phyloP scores from a whole-genome alignment of 2,113 vertebrate species.

The Uropsilus gracilis region DNA sequence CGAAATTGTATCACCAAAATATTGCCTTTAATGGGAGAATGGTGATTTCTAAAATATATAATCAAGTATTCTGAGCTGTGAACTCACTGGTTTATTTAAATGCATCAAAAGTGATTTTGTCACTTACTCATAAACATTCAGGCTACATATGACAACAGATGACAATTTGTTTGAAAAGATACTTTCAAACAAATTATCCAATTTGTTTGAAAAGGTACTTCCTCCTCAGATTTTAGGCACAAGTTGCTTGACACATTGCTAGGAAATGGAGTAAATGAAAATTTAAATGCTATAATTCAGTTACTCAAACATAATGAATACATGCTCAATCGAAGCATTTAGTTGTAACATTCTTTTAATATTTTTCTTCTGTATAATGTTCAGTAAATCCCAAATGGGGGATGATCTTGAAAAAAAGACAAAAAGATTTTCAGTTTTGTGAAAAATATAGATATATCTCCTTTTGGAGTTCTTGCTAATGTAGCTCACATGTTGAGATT shows the following conservation, averaged over 20 bases:
- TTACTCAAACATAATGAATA: neutral
- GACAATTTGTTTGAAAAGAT: constrained; percentile 43
- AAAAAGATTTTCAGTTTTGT: neutral
- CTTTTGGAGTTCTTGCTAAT: neutral
- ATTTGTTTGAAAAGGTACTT: too few species aligned
- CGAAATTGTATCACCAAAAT: constrained; percentile 5
- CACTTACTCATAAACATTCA: neutral
- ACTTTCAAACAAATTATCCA: too few species aligned
- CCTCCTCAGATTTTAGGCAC: neutral
- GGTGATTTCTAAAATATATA: constrained; percentile 13
- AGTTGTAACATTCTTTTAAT: neutral
- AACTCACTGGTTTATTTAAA: constrained; percentile 33
- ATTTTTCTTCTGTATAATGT: neutral
- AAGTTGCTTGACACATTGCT: neutral
- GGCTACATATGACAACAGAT: neutral
- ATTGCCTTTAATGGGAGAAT: neutral
- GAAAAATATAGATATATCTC: neutral
- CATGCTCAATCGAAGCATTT: neutral
- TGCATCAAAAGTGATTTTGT: constrained; percentile 6
- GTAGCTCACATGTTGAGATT: neutral
- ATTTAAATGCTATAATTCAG: neutral
- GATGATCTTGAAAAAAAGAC: constrained; percentile 46
- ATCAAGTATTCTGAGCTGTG: constrained; percentile 17
- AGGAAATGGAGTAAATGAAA: neutral
- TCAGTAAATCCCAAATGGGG: neutral